phyloP scores from a whole-genome alignment of 2,888 invertebrate species.

The Allophyes oxyacanthae region DNA sequence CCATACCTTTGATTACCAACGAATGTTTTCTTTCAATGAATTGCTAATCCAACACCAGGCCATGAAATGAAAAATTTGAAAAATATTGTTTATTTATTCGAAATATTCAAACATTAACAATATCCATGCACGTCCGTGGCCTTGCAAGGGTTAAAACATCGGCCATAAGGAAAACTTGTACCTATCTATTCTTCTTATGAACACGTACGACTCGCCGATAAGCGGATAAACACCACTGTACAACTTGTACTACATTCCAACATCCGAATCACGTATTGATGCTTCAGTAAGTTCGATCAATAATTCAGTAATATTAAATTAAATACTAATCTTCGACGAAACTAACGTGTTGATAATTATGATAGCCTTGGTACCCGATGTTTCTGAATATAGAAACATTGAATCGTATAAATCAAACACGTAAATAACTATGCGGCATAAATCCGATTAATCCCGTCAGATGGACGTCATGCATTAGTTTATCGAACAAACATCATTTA shows the following conservation, averaged over 20 bases:
- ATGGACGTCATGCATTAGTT: conserved; percentile 45
- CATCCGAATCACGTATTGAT: conserved; percentile 34
- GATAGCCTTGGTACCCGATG: conserved; percentile 53
- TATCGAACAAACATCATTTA: conserved; percentile 24
- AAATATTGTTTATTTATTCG: too few species aligned
- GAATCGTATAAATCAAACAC: conserved; percentile 16
- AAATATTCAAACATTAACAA: background rate
- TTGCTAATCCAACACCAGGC: too few species aligned
- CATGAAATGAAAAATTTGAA: too few species aligned
- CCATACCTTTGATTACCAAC: too few species aligned
- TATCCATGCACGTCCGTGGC: background rate
- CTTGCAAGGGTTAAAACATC: conserved; percentile 14
- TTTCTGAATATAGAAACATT: conserved; percentile 60
- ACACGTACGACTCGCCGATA: conserved; percentile 39
- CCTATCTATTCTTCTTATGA: conserved; percentile 6
- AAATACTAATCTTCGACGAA: conserved; percentile 24
- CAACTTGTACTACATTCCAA: conserved; percentile 14
- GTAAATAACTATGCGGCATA: conserved; percentile 34
- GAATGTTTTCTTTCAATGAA: too few species aligned
- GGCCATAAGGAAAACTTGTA: conserved; percentile 13
- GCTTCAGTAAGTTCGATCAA: too few species aligned
- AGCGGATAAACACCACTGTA: conserved; percentile 3
- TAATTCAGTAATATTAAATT: conserved; percentile 24
- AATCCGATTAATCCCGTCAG: conserved; percentile 55
- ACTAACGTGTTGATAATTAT: conserved; percentile 47